Conservation (phyloP, 2,797 vertebrate genomes). For the Rhinogobio ventralis region DNA sequence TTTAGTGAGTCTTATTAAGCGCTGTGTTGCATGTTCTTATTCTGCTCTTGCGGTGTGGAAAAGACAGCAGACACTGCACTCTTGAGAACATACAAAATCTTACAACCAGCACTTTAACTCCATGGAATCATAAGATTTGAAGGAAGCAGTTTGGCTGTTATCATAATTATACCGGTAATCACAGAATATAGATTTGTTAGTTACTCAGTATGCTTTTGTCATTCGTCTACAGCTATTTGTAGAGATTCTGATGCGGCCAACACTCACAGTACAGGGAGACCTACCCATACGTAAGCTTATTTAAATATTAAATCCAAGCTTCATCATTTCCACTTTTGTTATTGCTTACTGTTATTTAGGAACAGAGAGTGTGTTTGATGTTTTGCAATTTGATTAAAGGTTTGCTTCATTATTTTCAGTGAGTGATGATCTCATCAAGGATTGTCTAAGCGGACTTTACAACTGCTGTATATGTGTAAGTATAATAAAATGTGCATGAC, state of each 20-base stretch:
- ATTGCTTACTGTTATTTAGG: not conserved
- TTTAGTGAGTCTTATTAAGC: not conserved
- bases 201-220: conserved; percentile 4
- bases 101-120: not conserved
- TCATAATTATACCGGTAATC: not conserved
- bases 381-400: not conserved
- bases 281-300: conserved; percentile 88
- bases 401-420: conserved; percentile 76
- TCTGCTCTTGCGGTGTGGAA: not conserved
- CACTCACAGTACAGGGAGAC: conserved; percentile 92
- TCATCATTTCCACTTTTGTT: not conserved
- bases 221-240: conserved; percentile 86
- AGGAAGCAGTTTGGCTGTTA: not conserved
- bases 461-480: conserved; percentile 99
- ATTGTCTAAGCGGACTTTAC: conserved; percentile 97
- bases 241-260: conserved; percentile 98
- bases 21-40: not conserved
- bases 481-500: conserved; percentile 56
- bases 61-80: not conserved
- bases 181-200: not conserved
- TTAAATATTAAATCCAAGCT: not conserved
- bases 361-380: not conserved
- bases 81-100: not conserved
- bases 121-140: not conserved
- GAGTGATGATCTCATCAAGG: conserved; percentile 96